Conservation (phyloP, 2,113 vertebrate species). For the Colossoma macropomum region DNA sequence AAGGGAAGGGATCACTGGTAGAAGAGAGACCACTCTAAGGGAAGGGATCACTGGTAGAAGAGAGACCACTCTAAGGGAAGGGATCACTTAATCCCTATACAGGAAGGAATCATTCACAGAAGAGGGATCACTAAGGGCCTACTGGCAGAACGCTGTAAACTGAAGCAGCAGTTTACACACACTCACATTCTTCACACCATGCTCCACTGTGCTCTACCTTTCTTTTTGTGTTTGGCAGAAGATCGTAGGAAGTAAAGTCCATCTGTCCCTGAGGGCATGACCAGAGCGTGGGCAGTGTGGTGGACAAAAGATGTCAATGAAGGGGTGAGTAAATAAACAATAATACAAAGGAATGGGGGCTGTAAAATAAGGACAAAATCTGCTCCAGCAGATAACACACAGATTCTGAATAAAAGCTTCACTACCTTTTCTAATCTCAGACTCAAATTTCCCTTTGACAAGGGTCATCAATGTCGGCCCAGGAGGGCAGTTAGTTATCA, state of each 20-base stretch:
- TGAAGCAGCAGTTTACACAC: constrained; percentile 3
- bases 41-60: too few species aligned
- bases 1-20: too few species aligned
- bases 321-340: neutral
- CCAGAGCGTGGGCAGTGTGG: constrained; percentile 34
- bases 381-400: neutral
- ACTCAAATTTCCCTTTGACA: neutral
- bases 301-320: constrained; percentile 1
- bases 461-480: neutral
- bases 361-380: neutral
- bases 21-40: too few species aligned
- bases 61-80: too few species aligned
- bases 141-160: neutral
- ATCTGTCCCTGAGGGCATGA: constrained; percentile 83
- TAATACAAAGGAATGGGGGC: neutral
- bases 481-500: neutral
- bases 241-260: constrained; percentile 92
- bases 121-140: neutral
- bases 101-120: too few species aligned
- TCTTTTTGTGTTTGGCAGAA: constrained; percentile 92
- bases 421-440: neutral
- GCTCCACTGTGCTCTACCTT: constrained; percentile 78
- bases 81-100: too few species aligned
- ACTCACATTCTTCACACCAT: constrained; percentile 54
- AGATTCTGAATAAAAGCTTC: neutral